phyloP scores from a whole-genome alignment of 2,113 vertebrate genomes.

The Numida meleagris region DNA sequence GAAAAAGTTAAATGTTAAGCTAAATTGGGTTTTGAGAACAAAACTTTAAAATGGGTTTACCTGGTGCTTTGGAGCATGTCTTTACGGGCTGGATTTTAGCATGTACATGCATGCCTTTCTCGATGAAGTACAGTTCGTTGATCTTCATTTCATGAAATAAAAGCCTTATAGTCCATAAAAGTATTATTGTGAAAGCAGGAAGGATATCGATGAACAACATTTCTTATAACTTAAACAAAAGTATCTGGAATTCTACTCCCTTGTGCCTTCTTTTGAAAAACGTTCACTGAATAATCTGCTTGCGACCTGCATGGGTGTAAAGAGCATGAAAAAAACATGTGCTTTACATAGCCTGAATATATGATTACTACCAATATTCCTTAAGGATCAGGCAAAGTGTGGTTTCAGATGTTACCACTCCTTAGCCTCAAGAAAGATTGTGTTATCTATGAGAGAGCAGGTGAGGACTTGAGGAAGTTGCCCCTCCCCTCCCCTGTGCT shows the following conservation, averaged over 20 bases:
- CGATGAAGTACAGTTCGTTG: not conserved
- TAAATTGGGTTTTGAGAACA: not conserved
- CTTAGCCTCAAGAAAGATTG: not conserved
- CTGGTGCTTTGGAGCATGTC: accelerated
- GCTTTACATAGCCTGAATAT: not conserved
- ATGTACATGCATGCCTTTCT: not conserved
- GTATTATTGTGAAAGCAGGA: not conserved
- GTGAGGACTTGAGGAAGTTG: not conserved
- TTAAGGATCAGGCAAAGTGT: not conserved
- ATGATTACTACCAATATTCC: not conserved
- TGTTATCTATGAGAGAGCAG: not conserved
- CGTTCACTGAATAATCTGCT: not conserved
- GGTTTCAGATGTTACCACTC: not conserved
- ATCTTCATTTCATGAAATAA: not conserved
- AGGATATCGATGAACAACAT: not conserved
- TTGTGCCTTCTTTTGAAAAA: not conserved
- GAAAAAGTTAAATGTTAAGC: not conserved
- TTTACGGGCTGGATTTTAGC: not conserved
- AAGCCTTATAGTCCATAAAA: not conserved
- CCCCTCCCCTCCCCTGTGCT: not conserved
- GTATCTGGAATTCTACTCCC: accelerated
- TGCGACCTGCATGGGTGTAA: accelerated
- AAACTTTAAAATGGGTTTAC: not conserved
- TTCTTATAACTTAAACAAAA: not conserved
- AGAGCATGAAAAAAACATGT: not conserved